Evolutionary conservation across 2,888 invertebrate species (phyloP).

Genomic region (Dicyrtomina minuta): DNA sequence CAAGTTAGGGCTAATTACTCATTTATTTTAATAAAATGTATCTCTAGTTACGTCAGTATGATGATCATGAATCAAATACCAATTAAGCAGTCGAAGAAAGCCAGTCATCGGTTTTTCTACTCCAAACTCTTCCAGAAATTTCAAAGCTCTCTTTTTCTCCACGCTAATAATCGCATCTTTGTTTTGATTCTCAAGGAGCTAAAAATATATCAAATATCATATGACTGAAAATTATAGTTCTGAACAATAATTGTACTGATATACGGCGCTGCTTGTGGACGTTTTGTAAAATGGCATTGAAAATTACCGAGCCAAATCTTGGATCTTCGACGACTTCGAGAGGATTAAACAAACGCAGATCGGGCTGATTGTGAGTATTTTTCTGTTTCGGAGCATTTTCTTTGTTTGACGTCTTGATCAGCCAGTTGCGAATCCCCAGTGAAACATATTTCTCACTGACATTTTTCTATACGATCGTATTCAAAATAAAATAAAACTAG

Average conservation of each 20-base stretch:
- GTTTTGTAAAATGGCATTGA: not conserved
- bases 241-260: not conserved
- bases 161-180: not conserved
- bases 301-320: slow-evolving; percentile 7
- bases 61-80: not conserved
- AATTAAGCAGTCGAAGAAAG: not conserved
- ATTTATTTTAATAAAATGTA: too few species aligned
- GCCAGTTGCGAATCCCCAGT: slow-evolving; percentile 12
- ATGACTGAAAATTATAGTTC: not conserved
- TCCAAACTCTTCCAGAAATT: slow-evolving; percentile 7
- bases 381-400: not conserved
- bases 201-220: not conserved
- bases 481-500: not conserved
- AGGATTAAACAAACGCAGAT: not conserved
- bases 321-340: slow-evolving; percentile 6
- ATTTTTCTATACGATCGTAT: slow-evolving; percentile 13
- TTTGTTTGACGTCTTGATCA: not conserved
- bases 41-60: too few species aligned
- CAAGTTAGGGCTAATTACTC: too few species aligned
- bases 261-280: not conserved
- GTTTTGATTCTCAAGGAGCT: not conserved
- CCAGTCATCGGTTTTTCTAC: not conserved
- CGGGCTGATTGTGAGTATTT: not conserved
- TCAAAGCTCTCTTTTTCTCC: not conserved
- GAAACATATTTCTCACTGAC: not conserved